Conservation (phyloP, 2,113 vertebrate genomes). For the Apus apus region DNA sequence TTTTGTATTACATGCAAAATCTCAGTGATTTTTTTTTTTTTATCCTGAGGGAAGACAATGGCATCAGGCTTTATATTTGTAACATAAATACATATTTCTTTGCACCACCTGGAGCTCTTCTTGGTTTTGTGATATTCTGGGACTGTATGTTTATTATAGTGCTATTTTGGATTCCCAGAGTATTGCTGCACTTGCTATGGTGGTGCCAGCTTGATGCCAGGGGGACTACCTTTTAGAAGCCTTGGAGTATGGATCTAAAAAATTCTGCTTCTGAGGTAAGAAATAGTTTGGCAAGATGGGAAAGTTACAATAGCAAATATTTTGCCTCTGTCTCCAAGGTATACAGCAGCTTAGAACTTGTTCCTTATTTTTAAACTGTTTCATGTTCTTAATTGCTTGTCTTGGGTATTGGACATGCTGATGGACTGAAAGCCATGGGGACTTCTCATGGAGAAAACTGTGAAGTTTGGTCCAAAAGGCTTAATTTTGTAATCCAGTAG, state of each 20-base stretch:
- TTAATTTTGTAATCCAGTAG: slow-evolving; percentile 54
- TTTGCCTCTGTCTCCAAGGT: slow-evolving; percentile 48
- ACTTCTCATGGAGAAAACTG: slow-evolving; percentile 31
- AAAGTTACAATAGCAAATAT: slow-evolving; percentile 49
- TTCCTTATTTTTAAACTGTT: slow-evolving; percentile 30
- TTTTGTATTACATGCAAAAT: neutral
- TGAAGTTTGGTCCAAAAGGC: slow-evolving; percentile 13
- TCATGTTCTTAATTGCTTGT: slow-evolving; percentile 56
- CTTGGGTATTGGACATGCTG: slow-evolving; percentile 52
- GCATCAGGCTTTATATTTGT: neutral
- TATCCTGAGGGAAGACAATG: neutral
- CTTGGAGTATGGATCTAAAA: neutral
- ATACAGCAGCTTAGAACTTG: slow-evolving; percentile 12
- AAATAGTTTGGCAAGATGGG: slow-evolving; percentile 45
- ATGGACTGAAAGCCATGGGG: slow-evolving; percentile 19
- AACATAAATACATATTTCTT: neutral
- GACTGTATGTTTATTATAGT: neutral
- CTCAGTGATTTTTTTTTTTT: neutral
- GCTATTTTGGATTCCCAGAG: slow-evolving; percentile 17
- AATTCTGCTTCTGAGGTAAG: slow-evolving; percentile 13
- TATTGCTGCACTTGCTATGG: neutral
- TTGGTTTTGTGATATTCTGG: neutral
- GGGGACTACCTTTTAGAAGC: slow-evolving; percentile 9
- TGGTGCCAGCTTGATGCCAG: slow-evolving; percentile 10
- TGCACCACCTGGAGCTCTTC: neutral